Base-by-base conservation (phyloP, 2,797 vertebrate genomes). In the Enteromius afrohamiltoni region DNA sequence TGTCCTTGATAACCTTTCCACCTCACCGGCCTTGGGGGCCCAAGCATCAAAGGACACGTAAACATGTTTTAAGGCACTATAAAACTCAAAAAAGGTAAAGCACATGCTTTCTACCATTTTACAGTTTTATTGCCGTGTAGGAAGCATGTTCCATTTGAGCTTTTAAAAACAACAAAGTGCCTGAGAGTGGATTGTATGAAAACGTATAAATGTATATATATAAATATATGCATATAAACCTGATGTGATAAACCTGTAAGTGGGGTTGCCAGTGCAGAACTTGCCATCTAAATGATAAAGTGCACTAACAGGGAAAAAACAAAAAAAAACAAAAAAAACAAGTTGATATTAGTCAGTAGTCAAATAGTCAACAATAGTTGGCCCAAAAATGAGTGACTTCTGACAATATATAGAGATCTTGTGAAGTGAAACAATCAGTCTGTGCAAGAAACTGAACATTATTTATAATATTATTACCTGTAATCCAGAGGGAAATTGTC, bases 1-100 rank as follows among this genome's bases (percentile, higher is more conserved):
- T 82, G 77, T 87, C 84, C 77, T 26, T 90, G 94, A 95, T 95
- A 94, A 94, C 93, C 94, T 93, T 88, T 92, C 92, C 91, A 93
- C 92, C 91, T 86, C 74, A 68, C 17, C 84, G 83, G 89, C 92
- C 90, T 88, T 76, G 68, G 84, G 31, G 90, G 85, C 85, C 88
- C 83, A 86, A 85, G 82, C 86, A 87, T 87, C 86, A 51, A 88
- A 91, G 89, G 84, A 87, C 89, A 93, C 93, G 93, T 94, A 93
- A 95, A 94, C 93, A 93, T 93, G 91, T 93, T 94, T 95, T 94
- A 94, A 91, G 88, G 90, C 83, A 83, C 82, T 91, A 92, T 94
- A 93, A 95, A 94, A 91, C 91, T 89, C 86, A 34, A 2, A 75
- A 88, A 90, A 92, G 92, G 90, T 91, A 31, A 75, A 87, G 82